These are phyloP conservation scores for Emydoidea blandingii DNA, from an alignment of 2,797 vertebrate genomes.

Conservation along the genomic window DNA sequence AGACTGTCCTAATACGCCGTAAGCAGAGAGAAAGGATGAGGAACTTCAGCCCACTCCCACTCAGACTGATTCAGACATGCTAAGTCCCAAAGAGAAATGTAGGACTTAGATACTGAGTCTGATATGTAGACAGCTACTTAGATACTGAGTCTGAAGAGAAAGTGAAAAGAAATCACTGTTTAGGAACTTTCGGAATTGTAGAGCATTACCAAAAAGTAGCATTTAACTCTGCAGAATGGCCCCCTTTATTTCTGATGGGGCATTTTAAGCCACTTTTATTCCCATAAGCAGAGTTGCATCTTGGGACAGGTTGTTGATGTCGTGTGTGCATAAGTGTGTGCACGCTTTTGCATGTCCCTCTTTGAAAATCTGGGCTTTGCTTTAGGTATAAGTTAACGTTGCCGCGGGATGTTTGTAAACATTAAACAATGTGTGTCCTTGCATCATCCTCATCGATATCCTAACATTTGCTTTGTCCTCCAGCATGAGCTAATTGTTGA, in stretches of 20 bases:
- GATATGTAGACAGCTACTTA: not conserved
- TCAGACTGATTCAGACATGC: not conserved
- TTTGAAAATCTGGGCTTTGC: not conserved
- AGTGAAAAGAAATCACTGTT: not conserved
- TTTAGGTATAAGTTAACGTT: not conserved
- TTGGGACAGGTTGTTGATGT: not conserved
- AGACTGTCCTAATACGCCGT: not conserved
- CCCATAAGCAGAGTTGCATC: not conserved
- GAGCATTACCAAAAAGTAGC: not conserved
- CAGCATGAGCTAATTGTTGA: not conserved
- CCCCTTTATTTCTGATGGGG: not conserved
- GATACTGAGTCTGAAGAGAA: not conserved
- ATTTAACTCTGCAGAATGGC: not conserved
- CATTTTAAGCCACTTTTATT: not conserved
- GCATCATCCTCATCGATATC: constrained; percentile 12
- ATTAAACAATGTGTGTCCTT: not conserved
- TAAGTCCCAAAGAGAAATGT: not conserved
- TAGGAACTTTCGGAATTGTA: not conserved
- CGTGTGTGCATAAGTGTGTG: not conserved
- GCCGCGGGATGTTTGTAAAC: not conserved
- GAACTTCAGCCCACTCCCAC: not conserved
- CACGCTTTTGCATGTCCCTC: not conserved
- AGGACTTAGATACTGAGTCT: not conserved
- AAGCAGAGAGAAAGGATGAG: not conserved
- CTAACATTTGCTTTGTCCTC: constrained; percentile 30